phyloP scores from a whole-genome alignment of 2,797 vertebrate species.

The Lophius americanus region DNA sequence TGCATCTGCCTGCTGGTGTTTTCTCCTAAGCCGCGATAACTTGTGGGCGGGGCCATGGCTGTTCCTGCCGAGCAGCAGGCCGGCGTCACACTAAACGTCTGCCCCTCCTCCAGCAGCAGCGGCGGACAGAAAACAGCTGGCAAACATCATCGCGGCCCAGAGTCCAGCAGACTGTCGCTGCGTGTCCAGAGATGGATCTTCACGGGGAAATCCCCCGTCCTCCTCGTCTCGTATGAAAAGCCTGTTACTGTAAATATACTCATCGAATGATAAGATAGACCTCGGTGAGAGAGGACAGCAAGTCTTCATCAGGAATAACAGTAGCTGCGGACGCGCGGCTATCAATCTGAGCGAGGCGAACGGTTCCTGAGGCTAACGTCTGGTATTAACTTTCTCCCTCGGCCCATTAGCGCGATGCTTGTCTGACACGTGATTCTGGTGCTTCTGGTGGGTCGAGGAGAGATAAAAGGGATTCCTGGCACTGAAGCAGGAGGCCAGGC shows the following conservation, averaged over 20 bases:
- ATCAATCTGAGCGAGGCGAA: not conserved
- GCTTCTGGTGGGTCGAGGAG: constrained; percentile 13
- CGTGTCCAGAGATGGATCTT: constrained; percentile 33
- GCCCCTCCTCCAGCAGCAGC: constrained; percentile 54
- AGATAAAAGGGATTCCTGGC: constrained; percentile 24
- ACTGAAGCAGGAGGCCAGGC: constrained; percentile 13
- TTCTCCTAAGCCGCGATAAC: constrained; percentile 38
- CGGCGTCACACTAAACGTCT: constrained; percentile 59
- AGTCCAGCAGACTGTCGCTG: constrained; percentile 20
- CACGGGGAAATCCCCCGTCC: constrained; percentile 1
- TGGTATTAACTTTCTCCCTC: constrained; percentile 18
- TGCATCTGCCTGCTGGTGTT: constrained; percentile 33
- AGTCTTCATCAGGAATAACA: constrained; percentile 5
- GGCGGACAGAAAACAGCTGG: constrained; percentile 63
- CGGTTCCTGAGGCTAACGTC: not conserved
- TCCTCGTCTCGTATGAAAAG: constrained; percentile 1
- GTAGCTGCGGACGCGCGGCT: constrained; percentile 1
- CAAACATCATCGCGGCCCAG: constrained; percentile 32
- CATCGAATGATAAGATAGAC: constrained; percentile 7
- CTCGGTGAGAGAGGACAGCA: not conserved
- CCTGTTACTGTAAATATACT: not conserved
- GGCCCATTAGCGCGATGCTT: not conserved
- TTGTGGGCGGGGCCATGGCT: constrained; percentile 20
- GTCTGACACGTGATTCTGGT: constrained; percentile 16
- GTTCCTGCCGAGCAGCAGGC: constrained; percentile 57